phyloP scores from a whole-genome alignment of 2,888 invertebrate genomes.

The Euphydryas editha region DNA sequence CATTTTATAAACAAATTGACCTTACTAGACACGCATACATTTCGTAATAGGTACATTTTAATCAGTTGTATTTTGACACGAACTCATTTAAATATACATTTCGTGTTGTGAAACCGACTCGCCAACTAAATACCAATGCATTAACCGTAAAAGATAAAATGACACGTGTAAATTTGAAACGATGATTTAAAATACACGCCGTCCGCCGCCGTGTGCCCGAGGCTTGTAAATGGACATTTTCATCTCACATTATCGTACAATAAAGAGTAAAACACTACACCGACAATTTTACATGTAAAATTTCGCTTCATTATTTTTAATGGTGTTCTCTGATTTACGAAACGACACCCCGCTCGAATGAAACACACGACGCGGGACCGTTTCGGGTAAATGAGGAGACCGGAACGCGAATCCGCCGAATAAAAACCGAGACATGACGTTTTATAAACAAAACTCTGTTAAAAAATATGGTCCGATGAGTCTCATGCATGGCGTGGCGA shows the following conservation, averaged over 20 bases:
- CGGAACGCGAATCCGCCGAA: conserved; percentile 34
- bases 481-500: conserved; percentile 60
- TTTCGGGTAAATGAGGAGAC: conserved; percentile 32
- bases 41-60: not conserved
- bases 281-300: conserved; percentile 48
- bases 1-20: too few relatives aligned
- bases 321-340: conserved; percentile 58
- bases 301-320: conserved; percentile 66
- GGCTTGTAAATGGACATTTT: conserved; percentile 45
- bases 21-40: not conserved
- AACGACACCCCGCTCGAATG: conserved; percentile 47
- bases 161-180: conserved; percentile 42
- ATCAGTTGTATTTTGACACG: not conserved
- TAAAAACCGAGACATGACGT: conserved; percentile 54
- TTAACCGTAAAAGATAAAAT: conserved; percentile 41
- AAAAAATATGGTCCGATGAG: conserved; percentile 68
- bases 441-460: conserved; percentile 68
- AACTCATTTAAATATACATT: conserved; percentile 7
- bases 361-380: conserved; percentile 26
- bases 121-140: conserved; percentile 28
- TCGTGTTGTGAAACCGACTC: conserved; percentile 9
- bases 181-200: conserved; percentile 40
- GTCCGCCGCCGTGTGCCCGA: conserved; percentile 24
- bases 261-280: conserved; percentile 45
- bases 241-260: conserved; percentile 46